Conservation (phyloP, 1,140 invertebrate genomes). For the Chironomus striatipennis region DNA sequence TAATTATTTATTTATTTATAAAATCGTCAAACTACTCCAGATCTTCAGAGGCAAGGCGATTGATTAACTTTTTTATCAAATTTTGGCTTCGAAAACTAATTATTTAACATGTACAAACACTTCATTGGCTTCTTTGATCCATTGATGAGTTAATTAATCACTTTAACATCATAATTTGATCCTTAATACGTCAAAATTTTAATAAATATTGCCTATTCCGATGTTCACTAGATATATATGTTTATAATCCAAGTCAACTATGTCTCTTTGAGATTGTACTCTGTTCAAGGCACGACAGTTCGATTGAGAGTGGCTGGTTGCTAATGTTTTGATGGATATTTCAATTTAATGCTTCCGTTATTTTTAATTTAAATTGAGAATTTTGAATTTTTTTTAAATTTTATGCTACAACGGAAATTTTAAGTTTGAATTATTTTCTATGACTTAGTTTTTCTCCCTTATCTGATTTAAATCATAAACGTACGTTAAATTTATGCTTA, state of each 20-base stretch:
- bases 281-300: no score
- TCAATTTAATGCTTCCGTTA: no score
- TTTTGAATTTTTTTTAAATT: no score
- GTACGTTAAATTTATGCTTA: no score
- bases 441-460: no score
- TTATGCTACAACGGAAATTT: no score
- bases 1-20: slow-evolving; percentile 39
- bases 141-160: neutral
- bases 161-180: slow-evolving; percentile 25
- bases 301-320: no score
- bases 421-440: no score
- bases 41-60: neutral
- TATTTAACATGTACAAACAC: slow-evolving; percentile 18
- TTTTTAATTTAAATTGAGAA: no score
- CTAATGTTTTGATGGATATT: no score
- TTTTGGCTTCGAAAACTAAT: neutral
- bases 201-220: neutral
- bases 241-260: neutral
- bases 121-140: slow-evolving; percentile 10
- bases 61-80: neutral
- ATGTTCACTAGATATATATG: neutral
- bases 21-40: neutral
- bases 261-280: no score
- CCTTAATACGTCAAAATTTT: slow-evolving; percentile 19
- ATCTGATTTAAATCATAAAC: no score